Conservation (phyloP, 2,113 vertebrate species). For the Indri indri region DNA sequence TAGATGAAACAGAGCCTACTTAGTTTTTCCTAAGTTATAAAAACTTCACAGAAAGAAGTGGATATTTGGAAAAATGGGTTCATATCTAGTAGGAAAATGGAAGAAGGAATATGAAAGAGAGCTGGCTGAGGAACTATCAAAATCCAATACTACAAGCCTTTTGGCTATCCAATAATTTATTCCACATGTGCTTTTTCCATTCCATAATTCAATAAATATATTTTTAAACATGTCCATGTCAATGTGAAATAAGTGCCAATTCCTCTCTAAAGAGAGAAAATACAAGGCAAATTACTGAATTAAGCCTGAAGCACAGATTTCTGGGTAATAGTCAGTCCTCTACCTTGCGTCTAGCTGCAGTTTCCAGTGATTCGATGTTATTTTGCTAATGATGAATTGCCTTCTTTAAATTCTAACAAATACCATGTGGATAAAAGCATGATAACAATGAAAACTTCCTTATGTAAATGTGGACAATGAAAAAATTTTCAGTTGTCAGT, state of each 20-base stretch:
- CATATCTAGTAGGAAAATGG: background rate
- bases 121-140: background rate
- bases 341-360: background rate
- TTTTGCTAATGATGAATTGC: background rate
- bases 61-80: background rate
- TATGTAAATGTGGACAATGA: background rate
- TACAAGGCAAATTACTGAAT: background rate
- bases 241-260: background rate
- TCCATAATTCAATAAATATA: background rate
- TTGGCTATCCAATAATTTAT: background rate
- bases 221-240: background rate
- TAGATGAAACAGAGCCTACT: background rate
- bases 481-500: background rate
- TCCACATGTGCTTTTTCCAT: background rate
- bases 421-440: background rate
- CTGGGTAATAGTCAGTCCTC: background rate
- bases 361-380: background rate
- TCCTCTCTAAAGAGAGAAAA: background rate
- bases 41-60: background rate
- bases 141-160: background rate
- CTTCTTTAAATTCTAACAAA: background rate
- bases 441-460: background rate
- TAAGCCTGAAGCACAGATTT: background rate
- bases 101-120: background rate
- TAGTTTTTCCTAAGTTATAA: background rate